Percentiles rank a stretch among this genome's conserved stretches.
Evolutionary conservation across 2,113 vertebrate genomes (phyloP).

Genomic region (Actenoides lindsayi): DNA sequence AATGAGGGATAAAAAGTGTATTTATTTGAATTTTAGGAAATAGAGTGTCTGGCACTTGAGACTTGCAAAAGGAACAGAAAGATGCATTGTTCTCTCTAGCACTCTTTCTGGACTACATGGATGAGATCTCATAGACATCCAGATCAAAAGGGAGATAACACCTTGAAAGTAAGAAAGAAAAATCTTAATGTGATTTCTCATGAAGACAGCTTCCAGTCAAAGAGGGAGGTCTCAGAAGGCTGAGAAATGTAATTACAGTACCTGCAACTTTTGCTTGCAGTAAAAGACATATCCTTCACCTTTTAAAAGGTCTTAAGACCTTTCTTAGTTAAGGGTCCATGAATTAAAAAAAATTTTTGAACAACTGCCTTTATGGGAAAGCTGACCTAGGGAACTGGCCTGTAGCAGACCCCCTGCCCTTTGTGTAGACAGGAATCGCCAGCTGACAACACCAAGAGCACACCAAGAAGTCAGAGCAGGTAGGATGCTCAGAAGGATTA

Average conservation of each 20-base stretch:
- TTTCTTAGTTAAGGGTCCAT: not conserved
- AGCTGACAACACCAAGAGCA: not conserved
- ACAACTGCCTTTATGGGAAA: not conserved
- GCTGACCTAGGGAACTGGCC: not conserved
- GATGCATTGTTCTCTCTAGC: not conserved
- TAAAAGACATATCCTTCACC: not conserved
- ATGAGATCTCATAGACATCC: not conserved
- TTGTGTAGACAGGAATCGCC: not conserved
- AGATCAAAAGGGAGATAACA: not conserved
- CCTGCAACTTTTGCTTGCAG: not conserved
- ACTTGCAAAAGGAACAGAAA: not conserved
- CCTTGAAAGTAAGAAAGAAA: not conserved
- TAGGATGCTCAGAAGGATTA: not conserved
- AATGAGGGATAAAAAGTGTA: not conserved
- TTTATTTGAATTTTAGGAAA: not conserved
- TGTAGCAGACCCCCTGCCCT: not conserved
- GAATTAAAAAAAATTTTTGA: not conserved
- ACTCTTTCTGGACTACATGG: not conserved
- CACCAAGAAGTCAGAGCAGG: not conserved
- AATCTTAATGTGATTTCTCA: not conserved
- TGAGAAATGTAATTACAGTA: not conserved
- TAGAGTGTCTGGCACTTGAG: not conserved
- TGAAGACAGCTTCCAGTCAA: not conserved
- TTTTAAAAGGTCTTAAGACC: not conserved
- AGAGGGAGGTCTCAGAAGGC: not conserved